Percentiles rank a stretch among this genome's conserved stretches.
Conservation (phyloP, 2,888 invertebrate genomes). For the Marasmarcha lunaedactyla region DNA sequence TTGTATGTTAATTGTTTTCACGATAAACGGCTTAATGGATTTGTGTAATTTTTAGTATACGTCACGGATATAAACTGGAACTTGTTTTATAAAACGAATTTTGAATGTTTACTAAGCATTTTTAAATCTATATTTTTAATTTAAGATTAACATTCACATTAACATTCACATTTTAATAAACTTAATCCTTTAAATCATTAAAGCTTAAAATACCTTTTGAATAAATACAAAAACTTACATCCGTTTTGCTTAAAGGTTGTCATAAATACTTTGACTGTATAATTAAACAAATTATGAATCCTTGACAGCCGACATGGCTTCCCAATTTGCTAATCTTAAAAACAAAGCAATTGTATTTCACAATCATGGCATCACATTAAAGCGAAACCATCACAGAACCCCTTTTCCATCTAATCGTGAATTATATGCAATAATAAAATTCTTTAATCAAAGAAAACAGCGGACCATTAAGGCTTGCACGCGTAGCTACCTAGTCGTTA, state of each 20-base stretch:
- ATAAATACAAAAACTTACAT: too few relatives aligned
- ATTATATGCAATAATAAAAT: slow-evolving; percentile 68
- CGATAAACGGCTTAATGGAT: too few relatives aligned
- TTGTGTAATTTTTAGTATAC: too few relatives aligned
- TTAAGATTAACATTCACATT: too few relatives aligned
- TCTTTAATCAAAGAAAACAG: slow-evolving; percentile 72
- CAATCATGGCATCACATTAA: slow-evolving; percentile 65
- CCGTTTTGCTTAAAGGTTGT: background rate
- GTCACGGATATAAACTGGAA: too few relatives aligned
- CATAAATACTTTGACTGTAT: background rate
- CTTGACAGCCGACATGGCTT: slow-evolving; percentile 3
- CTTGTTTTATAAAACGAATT: too few relatives aligned
- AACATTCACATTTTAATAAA: too few relatives aligned
- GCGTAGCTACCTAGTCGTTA: slow-evolving; percentile 32
- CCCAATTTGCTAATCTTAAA: slow-evolving; percentile 5
- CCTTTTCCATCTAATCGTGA: slow-evolving; percentile 68
- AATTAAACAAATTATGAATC: slow-evolving; percentile 3
- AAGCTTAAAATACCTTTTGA: too few relatives aligned
- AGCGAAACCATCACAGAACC: slow-evolving; percentile 20
- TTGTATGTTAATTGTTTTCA: too few relatives aligned
- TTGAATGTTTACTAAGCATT: too few relatives aligned
- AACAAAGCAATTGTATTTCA: slow-evolving; percentile 55
- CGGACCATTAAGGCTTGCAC: slow-evolving; percentile 59
- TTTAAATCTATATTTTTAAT: too few relatives aligned
- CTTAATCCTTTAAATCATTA: too few relatives aligned